Evolutionary conservation across 2,888 invertebrate species (phyloP), one percentile per base, ranked within the genome.

Genomic region (Standfussiana lucernea): DNA sequence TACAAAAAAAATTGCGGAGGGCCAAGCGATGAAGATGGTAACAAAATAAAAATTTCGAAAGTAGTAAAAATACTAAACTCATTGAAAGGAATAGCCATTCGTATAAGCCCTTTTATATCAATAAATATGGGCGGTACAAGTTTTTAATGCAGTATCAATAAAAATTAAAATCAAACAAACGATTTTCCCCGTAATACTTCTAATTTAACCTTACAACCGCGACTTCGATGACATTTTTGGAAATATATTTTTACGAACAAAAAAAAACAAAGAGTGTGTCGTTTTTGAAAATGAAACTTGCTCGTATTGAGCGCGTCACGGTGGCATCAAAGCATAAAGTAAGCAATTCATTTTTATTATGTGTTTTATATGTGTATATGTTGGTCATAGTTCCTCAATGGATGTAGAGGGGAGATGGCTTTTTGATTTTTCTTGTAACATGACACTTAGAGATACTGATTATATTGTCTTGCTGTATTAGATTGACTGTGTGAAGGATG

Each of bases 231-330:
- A 59, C 21, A 21, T 56, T 56, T 62, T 62, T 37, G 13, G n/a
- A 13, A 24, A 35, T n/a, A 53, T 50, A 37, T 15, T 59, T 69
- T 67, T n/a, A n/a, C n/a, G n/a, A n/a, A n/a, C n/a, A n/a, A 47
- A n/a, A 18, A 0, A 45, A 64, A 66, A 65, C 42, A 75, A 61
- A 75, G 66, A 32, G 64, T 64, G 59, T 83, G 79, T 85, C 70
- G 64, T 90, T 92, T 93, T 94, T 94, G 94, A 94, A 94, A 94
- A 94, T 94, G 94, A 94, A 94, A 94, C 94, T 81, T 62, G 83
- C 84, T 82, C 77, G 18, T 71, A 71, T 40, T 80, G 82, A 77
- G 79, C 79, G 71, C 84, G 71, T 78, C 77, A 84, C 67, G 89
- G 90, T 90, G 92, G 83, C 90, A 90, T 89, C 93, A 88, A 85